Evolutionary conservation across 2,113 vertebrate species (phyloP), one percentile per base, ranked within the genome.

Genomic region (Tachuris rubrigastra): DNA sequence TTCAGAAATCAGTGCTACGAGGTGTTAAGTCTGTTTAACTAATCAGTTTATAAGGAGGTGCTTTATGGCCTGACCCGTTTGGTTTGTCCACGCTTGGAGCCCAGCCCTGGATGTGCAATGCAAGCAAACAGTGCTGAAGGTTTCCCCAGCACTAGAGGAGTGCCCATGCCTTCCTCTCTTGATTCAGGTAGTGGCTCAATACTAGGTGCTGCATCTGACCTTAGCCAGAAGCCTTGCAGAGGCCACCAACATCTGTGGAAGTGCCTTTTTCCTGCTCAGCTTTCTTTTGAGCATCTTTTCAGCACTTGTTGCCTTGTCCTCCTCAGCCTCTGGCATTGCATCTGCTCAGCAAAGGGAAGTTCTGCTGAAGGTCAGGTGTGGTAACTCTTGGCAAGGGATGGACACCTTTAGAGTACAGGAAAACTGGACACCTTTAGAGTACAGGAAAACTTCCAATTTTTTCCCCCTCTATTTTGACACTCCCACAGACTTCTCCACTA

Each of bases 391-490:
- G 47, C 27, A 63, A 82, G 18, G 8, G 63, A 25, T 22, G 31
- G 31, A 37, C 31, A 42, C 14, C 15, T 58, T 59, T 47, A 53
- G 12, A 11, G 12, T 74, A 49, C 17, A 25, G 53, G 58, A 82
- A n/a, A n/a, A n/a, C n/a, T 22, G 31, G 31, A 37, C 31, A 42
- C 14, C 15, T 58, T 59, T 47, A 53, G 12, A 11, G 12, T 74
- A 49, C 17, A 25, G 53, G 58, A 82, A n/a, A n/a, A n/a, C n/a
- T n/a, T n/a, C n/a, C n/a, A n/a, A n/a, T n/a, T n/a, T n/a, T n/a
- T n/a, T n/a, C n/a, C n/a, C 0, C 2, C 33, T 5, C 8, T 6
- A 5, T 35, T 37, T 50, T 74, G 59, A 9, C 46, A 41, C 9
- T 77, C 31, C 19, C 17, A 10, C 3, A 4, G 19, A n/a, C 7